Percentiles rank a stretch among this genome's conserved stretches.
Conservation (phyloP, 2,797 vertebrate species). For the Poeciliopsis paucimaculata region DNA sequence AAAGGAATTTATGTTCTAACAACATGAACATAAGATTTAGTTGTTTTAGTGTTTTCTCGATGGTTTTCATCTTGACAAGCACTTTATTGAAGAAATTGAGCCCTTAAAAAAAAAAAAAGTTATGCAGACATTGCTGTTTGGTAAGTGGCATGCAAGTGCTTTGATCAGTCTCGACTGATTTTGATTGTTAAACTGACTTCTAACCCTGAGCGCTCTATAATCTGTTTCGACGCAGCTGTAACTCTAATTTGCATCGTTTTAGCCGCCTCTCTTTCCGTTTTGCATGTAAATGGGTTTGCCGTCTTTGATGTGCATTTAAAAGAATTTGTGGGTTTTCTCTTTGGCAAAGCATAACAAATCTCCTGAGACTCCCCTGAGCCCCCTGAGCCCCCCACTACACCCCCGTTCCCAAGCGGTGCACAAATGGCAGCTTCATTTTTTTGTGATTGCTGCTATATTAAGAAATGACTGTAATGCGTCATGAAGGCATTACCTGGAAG, state of each 20-base stretch:
- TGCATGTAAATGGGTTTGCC: slow-evolving; percentile 15
- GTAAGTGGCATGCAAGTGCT: neutral
- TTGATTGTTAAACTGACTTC: slow-evolving; percentile 27
- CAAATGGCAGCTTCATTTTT: slow-evolving; percentile 55
- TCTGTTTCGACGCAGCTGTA: slow-evolving; percentile 13
- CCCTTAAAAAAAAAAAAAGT: neutral
- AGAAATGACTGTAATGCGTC: slow-evolving; percentile 46
- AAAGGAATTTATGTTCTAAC: too few relatives aligned
- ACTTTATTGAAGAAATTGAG: neutral
- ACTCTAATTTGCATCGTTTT: slow-evolving; percentile 2
- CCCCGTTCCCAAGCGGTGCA: slow-evolving; percentile 24
- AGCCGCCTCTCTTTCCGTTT: slow-evolving; percentile 10
- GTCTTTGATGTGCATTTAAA: slow-evolving; percentile 20
- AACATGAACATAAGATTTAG: neutral
- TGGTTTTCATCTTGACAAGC: neutral
- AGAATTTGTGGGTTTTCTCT: slow-evolving; percentile 24
- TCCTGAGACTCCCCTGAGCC: slow-evolving; percentile 5
- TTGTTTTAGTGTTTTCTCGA: neutral
- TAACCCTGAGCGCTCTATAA: neutral
- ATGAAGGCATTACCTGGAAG: slow-evolving; percentile 48
- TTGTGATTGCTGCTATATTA: slow-evolving; percentile 66
- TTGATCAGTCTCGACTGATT: slow-evolving; percentile 18
- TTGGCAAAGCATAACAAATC: slow-evolving; percentile 40
- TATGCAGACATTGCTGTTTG: neutral
- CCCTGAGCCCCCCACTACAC: too few relatives aligned